phyloP scores from a whole-genome alignment of 1,140 invertebrate genomes.

The Solenopsis invicta region DNA sequence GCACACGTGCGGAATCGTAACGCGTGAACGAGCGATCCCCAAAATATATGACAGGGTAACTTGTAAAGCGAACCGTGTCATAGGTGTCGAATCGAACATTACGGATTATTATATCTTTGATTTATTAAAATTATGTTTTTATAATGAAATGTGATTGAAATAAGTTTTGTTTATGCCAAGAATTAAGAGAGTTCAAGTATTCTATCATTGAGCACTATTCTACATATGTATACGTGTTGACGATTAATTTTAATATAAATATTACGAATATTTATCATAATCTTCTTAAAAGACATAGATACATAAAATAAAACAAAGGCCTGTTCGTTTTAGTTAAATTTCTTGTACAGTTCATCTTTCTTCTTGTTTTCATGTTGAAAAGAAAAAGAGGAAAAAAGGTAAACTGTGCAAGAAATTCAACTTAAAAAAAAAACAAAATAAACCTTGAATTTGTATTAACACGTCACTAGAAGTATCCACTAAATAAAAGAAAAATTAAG shows the following conservation, averaged over 20 bases:
- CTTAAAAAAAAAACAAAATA: no score
- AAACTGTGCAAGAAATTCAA: no score
- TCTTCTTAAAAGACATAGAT: neutral
- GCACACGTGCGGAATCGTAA: constrained; percentile 63
- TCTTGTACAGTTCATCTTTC: no score
- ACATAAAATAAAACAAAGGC: neutral
- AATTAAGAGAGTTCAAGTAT: no score
- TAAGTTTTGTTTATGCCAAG: no score
- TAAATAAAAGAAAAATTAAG: neutral
- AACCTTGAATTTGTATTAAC: neutral
- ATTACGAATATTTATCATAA: neutral
- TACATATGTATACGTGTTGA: no score
- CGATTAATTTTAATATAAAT: neutral
- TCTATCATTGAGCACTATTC: no score
- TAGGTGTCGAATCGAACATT: constrained; percentile 54
- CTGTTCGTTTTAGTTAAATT: no score
- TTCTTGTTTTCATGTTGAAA: no score
- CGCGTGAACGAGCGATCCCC: constrained; percentile 26
- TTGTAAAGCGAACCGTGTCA: constrained; percentile 53
- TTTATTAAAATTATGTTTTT: neutral
- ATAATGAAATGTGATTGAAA: constrained; percentile 4
- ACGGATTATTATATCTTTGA: neutral
- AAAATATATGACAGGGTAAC: constrained; percentile 58
- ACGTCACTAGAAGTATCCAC: neutral
- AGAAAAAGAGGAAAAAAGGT: no score